Percentiles rank a stretch among this genome's conserved stretches.
Evolutionary conservation across 1,140 invertebrate species (phyloP).

Genomic region (Drosophila truncata): DNA sequence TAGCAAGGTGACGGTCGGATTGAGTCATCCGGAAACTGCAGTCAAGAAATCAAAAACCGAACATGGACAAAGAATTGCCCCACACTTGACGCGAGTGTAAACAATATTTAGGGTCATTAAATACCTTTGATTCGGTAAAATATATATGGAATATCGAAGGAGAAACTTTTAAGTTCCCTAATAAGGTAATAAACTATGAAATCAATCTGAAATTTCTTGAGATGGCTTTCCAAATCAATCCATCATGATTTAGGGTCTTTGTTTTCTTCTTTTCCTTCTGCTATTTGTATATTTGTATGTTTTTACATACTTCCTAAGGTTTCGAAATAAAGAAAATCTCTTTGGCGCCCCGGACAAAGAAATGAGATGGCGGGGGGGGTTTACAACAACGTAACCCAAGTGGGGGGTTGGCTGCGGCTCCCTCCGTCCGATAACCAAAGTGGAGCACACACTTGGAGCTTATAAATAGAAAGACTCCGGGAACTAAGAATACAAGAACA

Average conservation of each 20-base stretch:
- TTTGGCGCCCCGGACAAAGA: constrained; percentile 41
- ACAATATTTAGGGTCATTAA: background rate
- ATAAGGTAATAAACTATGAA: background rate
- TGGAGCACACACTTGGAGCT: constrained; percentile 29
- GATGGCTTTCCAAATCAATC: background rate
- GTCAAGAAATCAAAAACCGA: constrained; percentile 12
- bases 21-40: constrained; percentile 33
- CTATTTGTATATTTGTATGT: background rate
- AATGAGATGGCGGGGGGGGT: background rate
- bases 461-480: constrained; percentile 34
- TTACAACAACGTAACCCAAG: constrained; percentile 1
- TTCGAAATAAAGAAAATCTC: constrained; percentile 30
- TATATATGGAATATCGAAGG: background rate
- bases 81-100: background rate
- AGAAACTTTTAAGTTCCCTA: background rate
- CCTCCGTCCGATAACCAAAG: constrained; percentile 32
- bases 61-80: background rate
- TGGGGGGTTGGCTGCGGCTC: background rate
- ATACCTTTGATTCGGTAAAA: background rate
- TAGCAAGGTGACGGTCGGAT: background rate
- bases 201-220: background rate
- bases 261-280: background rate
- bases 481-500: background rate
- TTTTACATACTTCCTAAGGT: constrained; percentile 24
- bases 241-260: background rate